These are phyloP conservation scores for Saxicola maurus DNA, from an alignment of 2,797 vertebrate genomes.

Conservation along the genomic window DNA sequence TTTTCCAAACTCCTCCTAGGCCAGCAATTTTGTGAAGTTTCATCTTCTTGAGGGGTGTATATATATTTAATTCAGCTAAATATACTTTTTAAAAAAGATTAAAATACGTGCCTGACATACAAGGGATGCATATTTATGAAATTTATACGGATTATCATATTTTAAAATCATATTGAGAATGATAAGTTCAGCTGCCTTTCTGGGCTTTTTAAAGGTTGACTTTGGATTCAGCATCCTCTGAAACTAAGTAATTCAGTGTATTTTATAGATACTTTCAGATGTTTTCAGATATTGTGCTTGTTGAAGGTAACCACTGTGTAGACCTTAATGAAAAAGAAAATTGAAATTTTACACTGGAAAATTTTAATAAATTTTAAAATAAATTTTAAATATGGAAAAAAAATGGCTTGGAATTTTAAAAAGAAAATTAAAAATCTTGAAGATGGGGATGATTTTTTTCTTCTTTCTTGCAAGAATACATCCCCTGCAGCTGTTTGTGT, in stretches of 20 bases:
- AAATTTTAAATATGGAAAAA: too few species aligned
- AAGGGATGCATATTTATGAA: neutral
- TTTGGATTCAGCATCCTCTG: neutral
- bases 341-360: too few species aligned
- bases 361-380: too few species aligned
- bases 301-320: neutral
- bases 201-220: neutral
- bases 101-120: neutral
- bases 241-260: fast-evolving
- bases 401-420: neutral
- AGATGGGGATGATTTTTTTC: fast-evolving
- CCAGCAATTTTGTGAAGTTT: neutral
- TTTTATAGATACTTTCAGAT: neutral
- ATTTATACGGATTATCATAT: neutral
- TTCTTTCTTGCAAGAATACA: neutral
- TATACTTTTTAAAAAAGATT: neutral
- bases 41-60: neutral
- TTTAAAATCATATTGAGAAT: neutral
- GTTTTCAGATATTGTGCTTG: neutral
- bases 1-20: neutral
- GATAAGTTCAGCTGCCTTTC: neutral
- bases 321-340: neutral
- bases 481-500: neutral
- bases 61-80: neutral
- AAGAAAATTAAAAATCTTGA: neutral